phyloP scores from a whole-genome alignment of 2,797 vertebrate species.

The Peromyscus nudipes region DNA sequence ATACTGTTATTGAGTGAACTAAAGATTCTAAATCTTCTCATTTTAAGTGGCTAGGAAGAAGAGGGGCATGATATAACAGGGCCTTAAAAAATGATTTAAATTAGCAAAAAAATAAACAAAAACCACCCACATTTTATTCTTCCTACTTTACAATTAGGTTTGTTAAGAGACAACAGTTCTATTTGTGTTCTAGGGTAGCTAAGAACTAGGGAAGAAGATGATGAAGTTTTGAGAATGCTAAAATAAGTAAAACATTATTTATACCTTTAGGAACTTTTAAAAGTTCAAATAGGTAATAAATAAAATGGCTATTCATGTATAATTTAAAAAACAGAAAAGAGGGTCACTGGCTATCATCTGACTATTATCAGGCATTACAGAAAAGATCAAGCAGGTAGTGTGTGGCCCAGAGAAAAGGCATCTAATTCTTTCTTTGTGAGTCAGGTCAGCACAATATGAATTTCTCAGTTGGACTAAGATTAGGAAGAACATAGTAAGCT shows the following conservation, averaged over 20 bases:
- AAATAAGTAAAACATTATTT: constrained; percentile 50
- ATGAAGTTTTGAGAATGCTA: constrained; percentile 40
- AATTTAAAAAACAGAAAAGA: constrained; percentile 23
- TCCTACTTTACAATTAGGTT: constrained; percentile 13
- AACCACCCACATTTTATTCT: neutral
- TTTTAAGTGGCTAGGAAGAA: neutral
- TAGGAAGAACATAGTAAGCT: neutral
- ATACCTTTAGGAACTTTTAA: constrained; percentile 21
- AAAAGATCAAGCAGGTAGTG: constrained; percentile 20
- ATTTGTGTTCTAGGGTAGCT: neutral
- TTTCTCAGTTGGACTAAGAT: neutral
- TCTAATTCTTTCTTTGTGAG: neutral
- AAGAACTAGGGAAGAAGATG: constrained; percentile 40
- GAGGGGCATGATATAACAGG: neutral
- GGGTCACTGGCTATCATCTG: neutral
- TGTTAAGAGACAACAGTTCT: constrained; percentile 28
- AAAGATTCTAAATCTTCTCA: neutral
- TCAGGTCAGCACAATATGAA: neutral
- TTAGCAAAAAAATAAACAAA: constrained; percentile 13
- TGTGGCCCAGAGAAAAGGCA: neutral
- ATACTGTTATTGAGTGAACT: constrained; percentile 10
- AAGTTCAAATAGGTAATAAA: constrained; percentile 30
- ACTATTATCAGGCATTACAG: neutral
- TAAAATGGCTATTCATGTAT: constrained; percentile 14
- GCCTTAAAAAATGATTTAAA: constrained; percentile 59